A percentile compares a stretch with the other conserved stretches of the same genome.
Evolutionary conservation across 1,140 invertebrate species (phyloP).

Genomic region (Bombus haemorrhoidalis): DNA sequence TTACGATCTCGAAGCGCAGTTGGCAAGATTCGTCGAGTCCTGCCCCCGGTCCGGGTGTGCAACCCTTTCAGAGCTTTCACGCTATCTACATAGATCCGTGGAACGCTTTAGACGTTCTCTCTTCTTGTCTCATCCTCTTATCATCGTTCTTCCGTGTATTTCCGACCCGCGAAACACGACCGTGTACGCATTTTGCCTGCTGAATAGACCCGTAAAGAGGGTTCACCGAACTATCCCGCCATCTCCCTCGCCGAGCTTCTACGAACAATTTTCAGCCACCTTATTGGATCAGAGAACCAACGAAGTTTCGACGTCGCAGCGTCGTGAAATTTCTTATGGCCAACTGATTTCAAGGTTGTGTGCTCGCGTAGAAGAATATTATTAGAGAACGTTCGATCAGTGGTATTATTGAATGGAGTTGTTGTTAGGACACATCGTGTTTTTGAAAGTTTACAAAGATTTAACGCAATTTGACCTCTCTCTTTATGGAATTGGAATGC

Average conservation of each 20-base stretch:
- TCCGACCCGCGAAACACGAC: conserved; percentile 31
- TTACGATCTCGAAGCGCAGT: conserved; percentile 22
- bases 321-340: not conserved
- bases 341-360: not conserved
- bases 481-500: too few relatives aligned
- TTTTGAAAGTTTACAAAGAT: too few relatives aligned
- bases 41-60: not conserved
- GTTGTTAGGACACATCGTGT: too few relatives aligned
- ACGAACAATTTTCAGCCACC: not conserved
- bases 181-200: conserved; percentile 19
- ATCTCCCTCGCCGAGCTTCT: not conserved
- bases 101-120: conserved; percentile 4
- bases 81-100: conserved; percentile 41
- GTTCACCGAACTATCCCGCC: not conserved
- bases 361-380: not conserved
- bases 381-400: not conserved
- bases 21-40: conserved; percentile 42
- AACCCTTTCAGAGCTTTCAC: conserved; percentile 37
- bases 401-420: not conserved
- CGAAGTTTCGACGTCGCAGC: not conserved
- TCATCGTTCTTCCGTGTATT: conserved; percentile 31
- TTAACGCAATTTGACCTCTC: too few relatives aligned
- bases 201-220: conserved; percentile 30
- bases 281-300: not conserved
- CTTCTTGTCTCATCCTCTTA: conserved; percentile 18